Conservation (phyloP, 1,140 invertebrate genomes). For the Cepaea nemoralis region DNA sequence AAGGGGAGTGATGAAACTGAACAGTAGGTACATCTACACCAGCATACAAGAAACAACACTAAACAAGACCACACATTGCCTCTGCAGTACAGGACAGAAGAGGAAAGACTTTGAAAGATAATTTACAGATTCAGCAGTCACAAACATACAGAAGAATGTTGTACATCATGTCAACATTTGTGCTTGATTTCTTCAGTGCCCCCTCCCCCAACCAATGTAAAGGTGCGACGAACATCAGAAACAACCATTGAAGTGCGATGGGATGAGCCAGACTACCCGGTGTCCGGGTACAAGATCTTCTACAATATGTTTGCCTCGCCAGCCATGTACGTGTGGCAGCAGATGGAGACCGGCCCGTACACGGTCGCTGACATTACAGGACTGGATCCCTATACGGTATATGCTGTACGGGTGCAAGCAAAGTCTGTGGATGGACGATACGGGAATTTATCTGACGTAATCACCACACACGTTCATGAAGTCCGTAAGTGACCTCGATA, state of each 20-base stretch:
- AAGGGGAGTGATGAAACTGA: too few relatives aligned
- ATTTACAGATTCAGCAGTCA: too few relatives aligned
- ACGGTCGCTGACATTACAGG: slow-evolving; percentile 83
- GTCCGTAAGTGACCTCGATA: slow-evolving; percentile 32
- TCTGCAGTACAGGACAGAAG: too few relatives aligned
- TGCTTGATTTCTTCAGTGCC: slow-evolving; percentile 73
- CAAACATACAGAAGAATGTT: too few relatives aligned
- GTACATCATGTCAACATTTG: too few relatives aligned
- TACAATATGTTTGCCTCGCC: slow-evolving; percentile 63
- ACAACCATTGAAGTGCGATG: slow-evolving; percentile 96
- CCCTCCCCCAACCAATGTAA: slow-evolving; percentile 87
- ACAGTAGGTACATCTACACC: too few relatives aligned
- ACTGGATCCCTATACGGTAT: slow-evolving; percentile 90
- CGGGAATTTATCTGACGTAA: slow-evolving; percentile 64
- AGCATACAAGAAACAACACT: too few relatives aligned
- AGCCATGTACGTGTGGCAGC: slow-evolving; percentile 64
- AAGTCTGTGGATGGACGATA: slow-evolving; percentile 63
- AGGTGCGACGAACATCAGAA: slow-evolving; percentile 75
- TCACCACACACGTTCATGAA: slow-evolving; percentile 50
- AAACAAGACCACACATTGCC: too few relatives aligned
- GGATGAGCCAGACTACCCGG: slow-evolving; percentile 81
- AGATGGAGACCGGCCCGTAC: slow-evolving; percentile 64
- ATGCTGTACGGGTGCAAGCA: slow-evolving; percentile 86
- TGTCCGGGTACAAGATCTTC: slow-evolving; percentile 83
- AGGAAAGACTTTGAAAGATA: too few relatives aligned